phyloP scores from a whole-genome alignment of 2,797 vertebrate species.

The Calcarius lapponicus region DNA sequence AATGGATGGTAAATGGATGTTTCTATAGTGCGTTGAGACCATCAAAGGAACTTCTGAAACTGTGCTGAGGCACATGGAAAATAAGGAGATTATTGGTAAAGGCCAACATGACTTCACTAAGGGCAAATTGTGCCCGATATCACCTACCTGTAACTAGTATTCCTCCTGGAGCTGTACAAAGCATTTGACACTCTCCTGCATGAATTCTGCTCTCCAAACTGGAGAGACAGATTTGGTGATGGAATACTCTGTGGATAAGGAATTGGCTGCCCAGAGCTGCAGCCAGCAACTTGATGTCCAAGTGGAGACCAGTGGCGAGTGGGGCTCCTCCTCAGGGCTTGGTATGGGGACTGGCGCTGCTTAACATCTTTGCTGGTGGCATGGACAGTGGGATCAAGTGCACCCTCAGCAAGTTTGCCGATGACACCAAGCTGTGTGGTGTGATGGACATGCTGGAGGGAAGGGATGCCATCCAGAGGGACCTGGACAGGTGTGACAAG shows the following conservation, averaged over 20 bases:
- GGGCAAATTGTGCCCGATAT: background rate
- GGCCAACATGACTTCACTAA: background rate
- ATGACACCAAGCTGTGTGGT: background rate
- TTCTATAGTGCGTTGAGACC: fast-evolving
- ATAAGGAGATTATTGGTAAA: background rate
- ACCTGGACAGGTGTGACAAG: background rate
- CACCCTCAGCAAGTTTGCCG: background rate
- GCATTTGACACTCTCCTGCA: background rate
- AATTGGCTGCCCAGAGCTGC: background rate
- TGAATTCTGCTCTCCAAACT: background rate
- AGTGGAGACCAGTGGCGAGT: background rate
- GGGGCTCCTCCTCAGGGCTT: background rate
- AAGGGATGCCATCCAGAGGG: background rate
- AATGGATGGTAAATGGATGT: background rate
- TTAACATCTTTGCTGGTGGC: background rate
- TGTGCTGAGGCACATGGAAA: background rate
- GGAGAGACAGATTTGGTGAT: background rate
- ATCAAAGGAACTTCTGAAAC: background rate
- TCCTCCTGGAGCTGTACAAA: background rate
- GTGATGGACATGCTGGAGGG: background rate
- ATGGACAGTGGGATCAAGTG: background rate
- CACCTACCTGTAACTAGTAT: background rate
- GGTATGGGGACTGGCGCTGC: background rate
- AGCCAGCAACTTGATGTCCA: background rate
- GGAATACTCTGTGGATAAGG: background rate